Evolutionary conservation across 2,888 invertebrate genomes (phyloP), one percentile per base, ranked within the genome.

Genomic region (Agriotes lineatus): DNA sequence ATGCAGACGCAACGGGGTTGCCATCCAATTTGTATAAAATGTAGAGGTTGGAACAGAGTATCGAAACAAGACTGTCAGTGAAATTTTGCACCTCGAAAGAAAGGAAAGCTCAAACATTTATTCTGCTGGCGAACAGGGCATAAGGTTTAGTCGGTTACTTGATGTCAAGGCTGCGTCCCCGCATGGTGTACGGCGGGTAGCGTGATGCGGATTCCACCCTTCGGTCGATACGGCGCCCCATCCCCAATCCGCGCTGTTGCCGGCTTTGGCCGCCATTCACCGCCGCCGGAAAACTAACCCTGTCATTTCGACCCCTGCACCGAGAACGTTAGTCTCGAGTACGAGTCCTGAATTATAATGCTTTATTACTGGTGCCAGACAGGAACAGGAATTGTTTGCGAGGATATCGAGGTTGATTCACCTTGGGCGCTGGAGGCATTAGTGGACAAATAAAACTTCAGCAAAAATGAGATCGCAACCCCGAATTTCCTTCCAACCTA

Each of bases 261-360:
- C 69, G 45, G 54, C 39, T 65, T 20, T 61, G 9, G 37, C 54
- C 22, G 45, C 65, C 64, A 69, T 69, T 69, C 69, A 69, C 64
- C 57, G 44, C 50, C 50, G 39, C 57, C 54, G 65, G 54, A 59
- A 69, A 69, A 65, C 61, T 65, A 61, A 61, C 69, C 69, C 71
- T 63, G 68, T 62, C 50, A 63, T 68, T 68, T 68, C 67, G 66
- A 66, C 65, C 72, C 70, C 57, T 63, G 48, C 71, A 62, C 61
- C 56, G 65, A 70, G 67, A 69, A 64, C 70, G 61, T 60, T 65
- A 68, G 68, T 68, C 67, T 62, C 50, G 65, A 62, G 70, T 70
- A 71, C 74, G 74, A 74, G 72, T 56, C 70, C 70, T 72, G 75
- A 74, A 76, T 76, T 75, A 72, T 75, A 74, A 76, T 75, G 70